A percentile compares a stretch with the other conserved stretches of the same genome.
phyloP scores from a whole-genome alignment of 2,888 invertebrate genomes.

The Subacronicta megacephala region DNA sequence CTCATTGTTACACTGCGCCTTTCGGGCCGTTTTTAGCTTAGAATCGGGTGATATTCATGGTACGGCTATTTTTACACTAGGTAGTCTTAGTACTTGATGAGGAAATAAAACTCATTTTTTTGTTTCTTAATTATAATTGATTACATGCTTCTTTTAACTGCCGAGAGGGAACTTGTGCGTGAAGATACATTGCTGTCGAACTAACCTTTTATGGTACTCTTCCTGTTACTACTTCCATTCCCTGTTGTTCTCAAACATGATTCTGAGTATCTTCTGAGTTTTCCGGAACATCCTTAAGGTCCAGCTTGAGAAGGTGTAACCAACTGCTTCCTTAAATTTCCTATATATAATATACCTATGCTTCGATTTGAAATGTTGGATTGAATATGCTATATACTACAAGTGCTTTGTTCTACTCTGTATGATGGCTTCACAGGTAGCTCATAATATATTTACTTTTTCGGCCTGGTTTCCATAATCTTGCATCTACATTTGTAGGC shows the following conservation, averaged over 20 bases:
- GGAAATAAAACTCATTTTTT: background rate
- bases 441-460: background rate
- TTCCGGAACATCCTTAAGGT: no score
- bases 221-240: background rate
- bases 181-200: background rate
- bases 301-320: no score
- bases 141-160: background rate
- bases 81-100: background rate
- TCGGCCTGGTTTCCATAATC: background rate
- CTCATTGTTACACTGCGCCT: no score
- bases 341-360: no score
- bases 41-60: no score
- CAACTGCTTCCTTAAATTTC: no score
- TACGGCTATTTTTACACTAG: no score
- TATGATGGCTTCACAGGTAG: background rate
- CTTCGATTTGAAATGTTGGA: no score
- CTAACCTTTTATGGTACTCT: background rate
- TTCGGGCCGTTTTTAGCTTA: no score
- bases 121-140: background rate
- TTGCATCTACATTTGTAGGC: conserved; percentile 5
- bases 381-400: background rate
- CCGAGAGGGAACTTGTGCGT: background rate
- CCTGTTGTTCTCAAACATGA: background rate
- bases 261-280: no score
- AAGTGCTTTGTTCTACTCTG: background rate